Evolutionary conservation across 2,113 vertebrate genomes (phyloP).

Genomic region (Xiphophorus couchianus): DNA sequence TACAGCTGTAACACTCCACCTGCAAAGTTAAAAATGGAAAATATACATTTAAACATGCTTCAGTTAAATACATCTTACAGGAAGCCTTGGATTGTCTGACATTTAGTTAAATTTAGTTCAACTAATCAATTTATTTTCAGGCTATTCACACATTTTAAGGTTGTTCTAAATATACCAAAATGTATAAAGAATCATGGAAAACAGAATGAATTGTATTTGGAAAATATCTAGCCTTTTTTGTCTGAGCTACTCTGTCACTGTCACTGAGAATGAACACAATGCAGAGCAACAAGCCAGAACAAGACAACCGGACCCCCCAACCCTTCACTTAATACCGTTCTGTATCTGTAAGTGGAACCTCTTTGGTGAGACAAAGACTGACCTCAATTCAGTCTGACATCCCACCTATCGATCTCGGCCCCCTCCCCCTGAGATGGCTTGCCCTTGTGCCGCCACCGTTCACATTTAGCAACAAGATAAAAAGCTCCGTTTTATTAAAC

Average conservation of each 20-base stretch:
- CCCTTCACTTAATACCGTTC: slow-evolving; percentile 39
- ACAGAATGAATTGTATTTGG: neutral
- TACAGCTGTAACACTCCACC: too few relatives aligned
- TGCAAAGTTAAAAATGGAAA: neutral
- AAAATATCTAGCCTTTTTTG: neutral
- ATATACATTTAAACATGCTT: neutral
- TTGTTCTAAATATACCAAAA: too few relatives aligned
- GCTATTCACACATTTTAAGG: too few relatives aligned
- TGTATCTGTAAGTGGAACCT: slow-evolving; percentile 68
- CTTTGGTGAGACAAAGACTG: slow-evolving; percentile 75
- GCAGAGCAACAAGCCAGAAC: slow-evolving; percentile 25
- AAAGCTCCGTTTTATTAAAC: slow-evolving; percentile 58
- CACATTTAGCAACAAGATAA: slow-evolving; percentile 51
- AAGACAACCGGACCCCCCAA: slow-evolving; percentile 7
- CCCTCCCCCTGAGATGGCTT: slow-evolving; percentile 54
- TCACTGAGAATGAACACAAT: slow-evolving; percentile 30
- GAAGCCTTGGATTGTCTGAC: neutral
- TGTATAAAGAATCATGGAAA: too few relatives aligned
- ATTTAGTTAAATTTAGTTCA: too few relatives aligned
- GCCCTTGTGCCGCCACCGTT: slow-evolving; percentile 61
- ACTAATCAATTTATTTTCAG: too few relatives aligned
- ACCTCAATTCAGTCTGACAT: slow-evolving; percentile 82
- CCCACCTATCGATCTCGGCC: slow-evolving; percentile 75
- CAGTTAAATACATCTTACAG: neutral
- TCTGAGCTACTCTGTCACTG: neutral